Conservation (phyloP, 1,140 invertebrate species). For the Lucilia cuprina region DNA sequence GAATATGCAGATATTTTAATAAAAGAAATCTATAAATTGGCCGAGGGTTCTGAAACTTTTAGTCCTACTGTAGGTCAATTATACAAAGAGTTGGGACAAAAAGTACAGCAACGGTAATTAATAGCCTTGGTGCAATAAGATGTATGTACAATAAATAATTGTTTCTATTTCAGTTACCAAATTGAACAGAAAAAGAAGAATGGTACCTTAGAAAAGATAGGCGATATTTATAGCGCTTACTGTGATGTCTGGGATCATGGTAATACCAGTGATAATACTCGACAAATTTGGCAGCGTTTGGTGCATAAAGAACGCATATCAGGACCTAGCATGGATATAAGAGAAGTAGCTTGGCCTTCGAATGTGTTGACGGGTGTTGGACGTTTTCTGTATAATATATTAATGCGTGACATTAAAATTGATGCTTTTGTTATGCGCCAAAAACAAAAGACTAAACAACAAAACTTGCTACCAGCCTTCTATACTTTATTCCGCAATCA, state of each 20-base stretch:
- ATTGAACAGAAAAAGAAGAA: conserved; percentile 71
- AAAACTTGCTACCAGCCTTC: conserved; percentile 75
- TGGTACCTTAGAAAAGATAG: conserved; percentile 73
- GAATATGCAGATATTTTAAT: conserved; percentile 73
- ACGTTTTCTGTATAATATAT: conserved; percentile 86
- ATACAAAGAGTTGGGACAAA: conserved; percentile 73
- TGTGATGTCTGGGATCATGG: conserved; percentile 72
- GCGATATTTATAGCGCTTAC: conserved; percentile 73
- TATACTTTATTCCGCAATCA: conserved; percentile 80
- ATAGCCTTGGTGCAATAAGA: not conserved
- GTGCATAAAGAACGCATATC: conserved; percentile 65
- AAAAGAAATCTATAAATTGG: conserved; percentile 73
- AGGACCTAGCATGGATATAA: conserved; percentile 70
- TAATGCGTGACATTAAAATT: conserved; percentile 85
- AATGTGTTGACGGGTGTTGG: conserved; percentile 72
- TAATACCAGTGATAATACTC: conserved; percentile 67
- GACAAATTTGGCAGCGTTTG: conserved; percentile 78
- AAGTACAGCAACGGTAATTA: conserved; percentile 61
- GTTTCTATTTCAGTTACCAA: conserved; percentile 66
- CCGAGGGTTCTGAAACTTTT: conserved; percentile 79
- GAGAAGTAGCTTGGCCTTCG: conserved; percentile 72
- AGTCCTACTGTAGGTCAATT: conserved; percentile 74
- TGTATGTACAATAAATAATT: not conserved
- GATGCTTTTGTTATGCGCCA: conserved; percentile 72
- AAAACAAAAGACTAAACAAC: conserved; percentile 58